Evolutionary conservation across 1,140 invertebrate species (phyloP), one percentile per base, ranked within the genome.

Genomic region (Ceratosolen solmsi): DNA sequence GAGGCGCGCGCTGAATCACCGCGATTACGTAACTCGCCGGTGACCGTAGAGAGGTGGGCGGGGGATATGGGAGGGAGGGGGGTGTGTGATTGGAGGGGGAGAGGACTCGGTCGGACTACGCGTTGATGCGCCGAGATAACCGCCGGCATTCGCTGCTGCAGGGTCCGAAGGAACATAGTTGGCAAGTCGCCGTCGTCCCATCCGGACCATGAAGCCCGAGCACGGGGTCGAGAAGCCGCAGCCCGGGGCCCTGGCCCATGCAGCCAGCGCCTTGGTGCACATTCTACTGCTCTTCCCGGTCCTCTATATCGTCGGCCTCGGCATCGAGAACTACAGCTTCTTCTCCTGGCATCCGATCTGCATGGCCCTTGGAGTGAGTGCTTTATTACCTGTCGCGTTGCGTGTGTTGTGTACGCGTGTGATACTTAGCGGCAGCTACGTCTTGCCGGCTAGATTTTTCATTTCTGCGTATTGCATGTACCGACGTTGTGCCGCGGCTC

Each of bases 271-370:
- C 13, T 0, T 91, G 22, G 87, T 88, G 0, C 90, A 92, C 70
- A 1, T 91, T n/a, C 82, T 92, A 9, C 68, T 92, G 3, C 9
- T 91, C 13, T 76, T 83, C 15, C 90, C 91, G 25, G 84, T 89
- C 0, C 83, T 91, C 54, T 92, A 91, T 82, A 91, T 91, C 74
- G 60, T 91, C 0, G 85, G 83, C 8, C 38, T 91, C 3, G 87
- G 84, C 1, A 86, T 87, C 41, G 30, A 83, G 5, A 30, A 84
- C 0, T 86, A 88, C 79, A 80, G 11, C 13, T 87, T 90, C 41
- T 91, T 92, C 73, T 85, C 89, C 0, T 92, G 91, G 91, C 91
- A 92, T 87, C 89, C 89, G 7, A 91, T 91, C 81, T 90, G 89
- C 63, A 89, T 89, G 88, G 73, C 85, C 30, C 25, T 91, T 54